A percentile compares a stretch with the other conserved stretches of the same genome.
Evolutionary conservation across 2,888 invertebrate genomes (phyloP).

Genomic region (Oligia latruncula): DNA sequence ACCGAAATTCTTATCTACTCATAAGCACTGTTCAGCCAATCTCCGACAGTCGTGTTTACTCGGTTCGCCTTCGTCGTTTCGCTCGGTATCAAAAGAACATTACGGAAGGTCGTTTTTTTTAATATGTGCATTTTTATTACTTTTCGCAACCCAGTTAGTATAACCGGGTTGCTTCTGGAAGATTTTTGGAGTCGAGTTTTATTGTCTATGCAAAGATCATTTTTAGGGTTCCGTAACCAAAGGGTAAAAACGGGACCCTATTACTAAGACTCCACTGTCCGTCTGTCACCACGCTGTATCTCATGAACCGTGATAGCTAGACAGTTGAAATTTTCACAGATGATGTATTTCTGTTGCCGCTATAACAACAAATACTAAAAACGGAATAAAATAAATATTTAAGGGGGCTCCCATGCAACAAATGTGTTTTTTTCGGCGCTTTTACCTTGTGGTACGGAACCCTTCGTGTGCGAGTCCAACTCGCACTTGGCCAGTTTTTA

Average conservation of each 20-base stretch:
- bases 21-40: slow-evolving; percentile 17
- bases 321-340: too few species aligned
- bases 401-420: too few species aligned
- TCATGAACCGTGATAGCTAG: too few species aligned
- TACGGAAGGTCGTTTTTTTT: slow-evolving; percentile 53
- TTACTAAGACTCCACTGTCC: too few species aligned
- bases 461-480: too few species aligned
- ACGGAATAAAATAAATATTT: too few species aligned
- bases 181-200: slow-evolving; percentile 41
- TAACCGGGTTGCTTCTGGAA: neutral
- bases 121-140: slow-evolving; percentile 56
- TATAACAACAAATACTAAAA: too few species aligned
- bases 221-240: neutral
- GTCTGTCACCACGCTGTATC: too few species aligned
- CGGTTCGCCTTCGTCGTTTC: slow-evolving; percentile 11
- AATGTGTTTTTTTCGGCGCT: too few species aligned
- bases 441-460: too few species aligned
- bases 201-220: slow-evolving; percentile 19
- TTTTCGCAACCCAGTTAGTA: slow-evolving; percentile 15
- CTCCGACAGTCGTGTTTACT: slow-evolving; percentile 37
- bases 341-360: too few species aligned
- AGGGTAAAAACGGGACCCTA: too few species aligned
- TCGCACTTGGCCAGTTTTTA: neutral
- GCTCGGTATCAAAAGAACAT: slow-evolving; percentile 51
- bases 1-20: slow-evolving; percentile 19